Conservation (phyloP, 2,888 invertebrate species). For the Amiota minor region DNA sequence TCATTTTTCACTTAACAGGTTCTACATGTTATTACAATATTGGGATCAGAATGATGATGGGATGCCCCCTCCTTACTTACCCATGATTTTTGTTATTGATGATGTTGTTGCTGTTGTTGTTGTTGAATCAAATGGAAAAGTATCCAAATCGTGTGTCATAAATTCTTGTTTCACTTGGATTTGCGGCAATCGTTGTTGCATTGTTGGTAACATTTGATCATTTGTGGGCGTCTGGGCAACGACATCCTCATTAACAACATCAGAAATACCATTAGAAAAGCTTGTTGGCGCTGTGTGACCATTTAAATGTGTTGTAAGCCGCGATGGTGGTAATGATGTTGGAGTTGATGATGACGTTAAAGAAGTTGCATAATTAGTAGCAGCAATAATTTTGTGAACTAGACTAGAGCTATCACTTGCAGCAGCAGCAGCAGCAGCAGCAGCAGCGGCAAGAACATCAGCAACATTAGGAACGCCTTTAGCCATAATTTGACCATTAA, state of each 20-base stretch:
- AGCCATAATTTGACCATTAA: constrained; percentile 71
- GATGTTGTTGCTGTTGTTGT: constrained; percentile 21
- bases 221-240: constrained; percentile 38
- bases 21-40: constrained; percentile 51
- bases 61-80: constrained; percentile 24
- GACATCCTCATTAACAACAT: constrained; percentile 34
- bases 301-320: neutral
- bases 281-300: constrained; percentile 33
- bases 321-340: constrained; percentile 33
- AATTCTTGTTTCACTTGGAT: constrained; percentile 67
- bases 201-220: constrained; percentile 31
- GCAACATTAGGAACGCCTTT: constrained; percentile 60
- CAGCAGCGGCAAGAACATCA: constrained; percentile 28
- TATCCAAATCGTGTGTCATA: constrained; percentile 51
- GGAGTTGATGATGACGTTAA: constrained; percentile 43
- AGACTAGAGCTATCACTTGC: neutral
- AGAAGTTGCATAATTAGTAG: constrained; percentile 57
- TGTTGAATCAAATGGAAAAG: constrained; percentile 5
- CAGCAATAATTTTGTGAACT: constrained; percentile 12
- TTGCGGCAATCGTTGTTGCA: constrained; percentile 46
- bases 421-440: constrained; percentile 37
- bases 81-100: neutral
- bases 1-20: constrained; percentile 69
- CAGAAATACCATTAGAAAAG: constrained; percentile 36
- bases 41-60: constrained; percentile 3